Percentiles rank a stretch among this genome's conserved stretches.
Conservation (phyloP, 2,113 vertebrate genomes). For the Propithecus coquereli region DNA sequence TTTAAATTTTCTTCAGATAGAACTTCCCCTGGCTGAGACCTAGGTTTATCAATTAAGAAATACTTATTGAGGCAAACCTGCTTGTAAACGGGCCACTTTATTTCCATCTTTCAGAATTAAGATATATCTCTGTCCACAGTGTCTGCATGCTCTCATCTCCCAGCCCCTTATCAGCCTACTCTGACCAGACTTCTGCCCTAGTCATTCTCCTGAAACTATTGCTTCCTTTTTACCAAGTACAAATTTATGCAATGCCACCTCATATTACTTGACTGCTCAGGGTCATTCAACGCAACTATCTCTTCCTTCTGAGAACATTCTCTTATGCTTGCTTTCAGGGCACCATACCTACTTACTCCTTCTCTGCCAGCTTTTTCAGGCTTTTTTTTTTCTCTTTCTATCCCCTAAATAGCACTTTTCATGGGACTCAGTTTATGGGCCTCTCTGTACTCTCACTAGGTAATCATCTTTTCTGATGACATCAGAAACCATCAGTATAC, state of each 20-base stretch:
- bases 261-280: neutral
- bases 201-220: neutral
- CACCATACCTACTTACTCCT: neutral
- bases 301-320: neutral
- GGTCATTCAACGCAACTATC: neutral
- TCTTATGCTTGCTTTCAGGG: neutral
- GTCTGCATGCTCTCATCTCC: neutral
- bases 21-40: neutral
- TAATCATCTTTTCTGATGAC: neutral
- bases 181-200: neutral
- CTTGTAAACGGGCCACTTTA: neutral
- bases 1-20: neutral
- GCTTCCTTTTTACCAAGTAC: neutral
- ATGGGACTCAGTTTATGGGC: neutral
- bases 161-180: neutral
- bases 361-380: neutral
- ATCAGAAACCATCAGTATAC: neutral
- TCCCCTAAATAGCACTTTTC: neutral
- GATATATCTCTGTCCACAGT: neutral
- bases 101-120: neutral
- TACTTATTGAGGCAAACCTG: neutral
- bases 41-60: neutral
- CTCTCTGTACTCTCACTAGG: neutral
- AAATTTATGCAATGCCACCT: neutral
- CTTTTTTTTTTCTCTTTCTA: neutral